Conservation (phyloP, 2,797 vertebrate genomes). For the Rhodeus uyekii region DNA sequence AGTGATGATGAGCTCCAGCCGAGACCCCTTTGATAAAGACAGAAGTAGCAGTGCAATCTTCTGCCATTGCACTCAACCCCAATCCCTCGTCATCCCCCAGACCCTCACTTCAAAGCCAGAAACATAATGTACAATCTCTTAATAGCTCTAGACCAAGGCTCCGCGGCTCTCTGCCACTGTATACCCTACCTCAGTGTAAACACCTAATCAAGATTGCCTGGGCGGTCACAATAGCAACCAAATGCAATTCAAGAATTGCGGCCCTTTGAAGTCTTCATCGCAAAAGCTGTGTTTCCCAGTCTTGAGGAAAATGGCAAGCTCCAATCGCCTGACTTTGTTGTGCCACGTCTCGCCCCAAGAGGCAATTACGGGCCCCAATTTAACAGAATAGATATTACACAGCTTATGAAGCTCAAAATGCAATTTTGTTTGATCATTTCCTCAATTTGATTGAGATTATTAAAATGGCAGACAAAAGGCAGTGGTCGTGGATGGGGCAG, state of each 20-base stretch:
- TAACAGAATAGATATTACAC: conserved; percentile 98
- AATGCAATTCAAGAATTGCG: conserved; percentile 98
- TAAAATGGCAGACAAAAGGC: conserved; percentile 90
- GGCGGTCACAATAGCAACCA: conserved; percentile 97
- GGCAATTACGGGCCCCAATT: conserved; percentile 98
- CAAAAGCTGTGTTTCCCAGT: conserved; percentile 95
- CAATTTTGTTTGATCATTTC: conserved; percentile 97
- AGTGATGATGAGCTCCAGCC: conserved; percentile 81
- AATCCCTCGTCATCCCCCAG: conserved; percentile 89
- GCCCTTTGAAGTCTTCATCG: conserved; percentile 98
- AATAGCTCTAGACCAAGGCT: conserved; percentile 99
- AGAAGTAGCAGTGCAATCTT: conserved; percentile 87
- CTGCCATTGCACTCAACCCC: conserved; percentile 89
- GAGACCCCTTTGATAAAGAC: conserved; percentile 88
- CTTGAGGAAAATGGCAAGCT: conserved; percentile 93
- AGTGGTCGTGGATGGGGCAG: conserved; percentile 72
- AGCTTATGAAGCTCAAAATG: conserved; percentile 98
- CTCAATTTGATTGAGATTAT: conserved; percentile 97
- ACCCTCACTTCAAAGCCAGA: conserved; percentile 99
- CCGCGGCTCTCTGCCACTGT: conserved; percentile 91
- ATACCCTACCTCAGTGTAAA: conserved; percentile 97
- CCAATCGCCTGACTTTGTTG: conserved; percentile 99
- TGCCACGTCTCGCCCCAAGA: conserved; percentile 89
- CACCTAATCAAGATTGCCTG: conserved; percentile 99
- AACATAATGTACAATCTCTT: conserved; percentile 99